phyloP scores from a whole-genome alignment of 2,113 vertebrate species.

The Macquaria ambigua region DNA sequence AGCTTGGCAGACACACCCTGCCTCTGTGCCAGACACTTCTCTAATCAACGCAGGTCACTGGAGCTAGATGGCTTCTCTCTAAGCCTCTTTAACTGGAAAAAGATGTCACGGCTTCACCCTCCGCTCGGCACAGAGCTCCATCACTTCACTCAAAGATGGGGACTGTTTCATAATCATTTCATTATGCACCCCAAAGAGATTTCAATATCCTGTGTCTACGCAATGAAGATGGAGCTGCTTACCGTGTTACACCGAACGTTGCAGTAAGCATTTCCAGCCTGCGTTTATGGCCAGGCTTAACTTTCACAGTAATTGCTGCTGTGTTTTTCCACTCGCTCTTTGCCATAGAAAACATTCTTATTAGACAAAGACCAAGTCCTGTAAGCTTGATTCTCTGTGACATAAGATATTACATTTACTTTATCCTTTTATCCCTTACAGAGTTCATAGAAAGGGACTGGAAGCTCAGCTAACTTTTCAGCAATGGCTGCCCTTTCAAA shows the following conservation, averaged over 20 bases:
- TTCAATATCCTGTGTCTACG: constrained; percentile 66
- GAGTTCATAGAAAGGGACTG: constrained; percentile 15
- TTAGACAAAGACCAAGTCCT: constrained; percentile 12
- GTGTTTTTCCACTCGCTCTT: constrained; percentile 65
- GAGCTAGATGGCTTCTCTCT: constrained; percentile 58
- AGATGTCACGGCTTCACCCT: constrained; percentile 66
- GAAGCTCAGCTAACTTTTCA: not conserved
- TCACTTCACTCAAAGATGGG: constrained; percentile 46
- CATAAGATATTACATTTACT: not conserved
- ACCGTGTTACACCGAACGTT: constrained; percentile 66
- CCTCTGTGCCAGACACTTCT: constrained; percentile 69
- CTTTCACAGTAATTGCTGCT: constrained; percentile 67
- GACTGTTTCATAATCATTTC: constrained; percentile 68
- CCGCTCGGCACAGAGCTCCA: constrained; percentile 26
- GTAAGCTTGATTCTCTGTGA: constrained; percentile 6
- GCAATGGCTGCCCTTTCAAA: not conserved
- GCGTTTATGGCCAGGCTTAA: constrained; percentile 62
- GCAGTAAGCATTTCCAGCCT: constrained; percentile 69
- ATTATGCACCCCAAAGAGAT: constrained; percentile 66
- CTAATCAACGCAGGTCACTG: constrained; percentile 74
- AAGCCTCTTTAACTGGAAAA: constrained; percentile 74
- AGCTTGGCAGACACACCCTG: constrained; percentile 68
- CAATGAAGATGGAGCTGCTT: constrained; percentile 51
- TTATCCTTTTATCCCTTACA: not conserved
- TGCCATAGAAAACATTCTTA: constrained; percentile 56